phyloP scores from a whole-genome alignment of 2,113 vertebrate species.

The Microcebus ravelobensis region DNA sequence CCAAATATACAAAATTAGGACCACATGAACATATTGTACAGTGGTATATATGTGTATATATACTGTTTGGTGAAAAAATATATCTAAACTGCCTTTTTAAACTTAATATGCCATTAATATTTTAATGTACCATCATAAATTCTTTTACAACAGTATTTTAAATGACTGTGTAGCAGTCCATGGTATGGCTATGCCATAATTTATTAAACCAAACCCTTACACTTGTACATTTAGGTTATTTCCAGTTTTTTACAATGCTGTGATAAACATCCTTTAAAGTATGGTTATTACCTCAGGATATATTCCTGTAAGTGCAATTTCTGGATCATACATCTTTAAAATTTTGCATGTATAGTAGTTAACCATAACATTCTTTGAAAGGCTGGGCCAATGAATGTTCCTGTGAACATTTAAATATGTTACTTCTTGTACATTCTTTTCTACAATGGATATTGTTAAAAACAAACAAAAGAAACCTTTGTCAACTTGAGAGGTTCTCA shows the following conservation, averaged over 20 bases:
- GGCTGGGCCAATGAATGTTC: neutral
- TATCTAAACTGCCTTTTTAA: neutral
- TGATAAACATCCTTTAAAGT: neutral
- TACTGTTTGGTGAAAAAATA: neutral
- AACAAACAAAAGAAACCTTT: neutral
- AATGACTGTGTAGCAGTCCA: neutral
- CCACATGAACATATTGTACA: neutral
- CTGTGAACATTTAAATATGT: neutral
- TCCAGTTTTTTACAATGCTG: conserved; percentile 4
- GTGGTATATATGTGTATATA: neutral
- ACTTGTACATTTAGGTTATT: neutral
- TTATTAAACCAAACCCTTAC: neutral
- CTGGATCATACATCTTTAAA: neutral
- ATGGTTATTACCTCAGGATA: neutral
- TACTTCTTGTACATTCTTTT: neutral
- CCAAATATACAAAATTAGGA: neutral
- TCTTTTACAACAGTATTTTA: conserved; percentile 26
- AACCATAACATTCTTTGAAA: neutral
- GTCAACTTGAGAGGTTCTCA: neutral
- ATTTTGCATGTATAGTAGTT: neutral
- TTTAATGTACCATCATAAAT: conserved; percentile 3
- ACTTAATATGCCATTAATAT: neutral
- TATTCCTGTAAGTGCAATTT: neutral
- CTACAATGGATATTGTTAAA: neutral
- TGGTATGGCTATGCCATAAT: neutral